phyloP scores from a whole-genome alignment of 2,888 invertebrate genomes.

The Patella depressa region DNA sequence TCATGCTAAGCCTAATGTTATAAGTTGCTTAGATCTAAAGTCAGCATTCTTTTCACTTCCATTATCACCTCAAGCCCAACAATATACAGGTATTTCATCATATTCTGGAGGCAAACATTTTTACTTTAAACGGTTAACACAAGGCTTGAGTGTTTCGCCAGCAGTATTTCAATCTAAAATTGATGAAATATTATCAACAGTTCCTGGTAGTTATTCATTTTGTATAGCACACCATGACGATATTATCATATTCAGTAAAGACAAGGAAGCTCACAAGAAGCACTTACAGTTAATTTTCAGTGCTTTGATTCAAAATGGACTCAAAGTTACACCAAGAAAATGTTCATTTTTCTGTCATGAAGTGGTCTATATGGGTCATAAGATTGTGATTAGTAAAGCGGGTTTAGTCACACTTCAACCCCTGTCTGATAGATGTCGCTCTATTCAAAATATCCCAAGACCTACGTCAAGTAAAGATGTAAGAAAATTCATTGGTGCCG shows the following conservation, averaged over 20 bases:
- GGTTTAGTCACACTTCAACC: too few species aligned
- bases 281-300: neutral
- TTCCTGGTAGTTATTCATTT: neutral
- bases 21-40: slow-evolving; percentile 1
- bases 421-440: too few species aligned
- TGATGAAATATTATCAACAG: neutral
- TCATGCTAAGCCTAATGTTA: neutral
- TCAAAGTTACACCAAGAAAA: neutral
- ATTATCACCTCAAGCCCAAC: neutral
- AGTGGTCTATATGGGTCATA: neutral
- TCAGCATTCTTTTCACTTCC: neutral
- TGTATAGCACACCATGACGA: slow-evolving; percentile 6
- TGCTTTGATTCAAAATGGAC: neutral
- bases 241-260: neutral
- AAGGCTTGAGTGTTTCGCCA: neutral
- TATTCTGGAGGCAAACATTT: too few species aligned
- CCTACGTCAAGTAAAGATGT: too few species aligned
- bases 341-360: neutral
- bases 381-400: too few species aligned
- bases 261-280: neutral
- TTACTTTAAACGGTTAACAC: neutral
- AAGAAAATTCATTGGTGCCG: too few species aligned
- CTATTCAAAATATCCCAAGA: too few species aligned
- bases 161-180: neutral
- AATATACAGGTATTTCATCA: slow-evolving; percentile 11